These are phyloP conservation scores for Trisateles emortualis DNA, from an alignment of 2,888 invertebrate species.

Conservation along the genomic window DNA sequence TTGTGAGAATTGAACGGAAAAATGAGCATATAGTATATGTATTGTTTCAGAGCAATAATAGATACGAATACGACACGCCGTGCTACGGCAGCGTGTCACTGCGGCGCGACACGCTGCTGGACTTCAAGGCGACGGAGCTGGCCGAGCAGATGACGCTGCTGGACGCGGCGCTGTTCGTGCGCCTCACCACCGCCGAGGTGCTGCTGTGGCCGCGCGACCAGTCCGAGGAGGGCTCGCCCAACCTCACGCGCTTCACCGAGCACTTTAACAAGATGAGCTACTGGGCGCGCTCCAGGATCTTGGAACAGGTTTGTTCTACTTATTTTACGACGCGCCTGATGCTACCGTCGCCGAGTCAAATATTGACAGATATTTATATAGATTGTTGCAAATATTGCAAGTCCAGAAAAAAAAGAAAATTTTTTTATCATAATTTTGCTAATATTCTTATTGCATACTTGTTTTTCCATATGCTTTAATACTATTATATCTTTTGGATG, in stretches of 20 bases:
- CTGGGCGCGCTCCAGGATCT: constrained; percentile 97
- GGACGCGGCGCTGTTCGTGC: constrained; percentile 97
- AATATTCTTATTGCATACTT: too few relatives aligned
- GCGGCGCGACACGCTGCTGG: constrained; percentile 89
- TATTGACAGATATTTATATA: too few relatives aligned
- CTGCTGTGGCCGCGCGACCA: constrained; percentile 99
- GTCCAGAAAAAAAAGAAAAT: too few relatives aligned
- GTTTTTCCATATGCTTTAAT: not conserved
- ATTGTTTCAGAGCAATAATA: constrained; percentile 66
- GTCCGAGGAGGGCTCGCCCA: constrained; percentile 98
- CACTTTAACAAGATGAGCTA: constrained; percentile 99
- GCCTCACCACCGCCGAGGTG: constrained; percentile 98
- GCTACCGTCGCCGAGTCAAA: not conserved
- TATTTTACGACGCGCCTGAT: not conserved
- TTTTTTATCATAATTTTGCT: too few relatives aligned
- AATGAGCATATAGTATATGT: not conserved
- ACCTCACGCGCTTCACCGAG: constrained; percentile 98
- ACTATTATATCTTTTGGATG: constrained; percentile 5
- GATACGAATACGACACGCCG: constrained; percentile 78
- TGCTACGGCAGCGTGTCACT: constrained; percentile 78
- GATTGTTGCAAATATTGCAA: too few relatives aligned
- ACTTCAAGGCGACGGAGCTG: constrained; percentile 97
- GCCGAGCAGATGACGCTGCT: constrained; percentile 99
- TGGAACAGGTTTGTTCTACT: constrained; percentile 88
- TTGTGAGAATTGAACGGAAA: too few relatives aligned